Conservation (phyloP, 1,140 invertebrate genomes). For the Zaprionus camerounensis region DNA sequence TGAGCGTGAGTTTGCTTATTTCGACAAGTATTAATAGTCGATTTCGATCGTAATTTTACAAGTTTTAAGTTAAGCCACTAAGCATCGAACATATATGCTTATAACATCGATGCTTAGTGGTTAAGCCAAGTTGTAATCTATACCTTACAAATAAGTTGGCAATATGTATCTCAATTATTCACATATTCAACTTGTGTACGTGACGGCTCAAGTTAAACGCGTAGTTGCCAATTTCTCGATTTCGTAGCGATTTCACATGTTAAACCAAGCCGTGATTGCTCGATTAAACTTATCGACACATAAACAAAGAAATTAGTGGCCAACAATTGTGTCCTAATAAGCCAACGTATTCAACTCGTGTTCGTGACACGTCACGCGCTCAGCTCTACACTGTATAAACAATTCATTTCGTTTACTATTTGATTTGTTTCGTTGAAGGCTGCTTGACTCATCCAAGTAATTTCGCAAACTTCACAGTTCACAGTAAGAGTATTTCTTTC, state of each 20-base stretch:
- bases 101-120: too few species aligned
- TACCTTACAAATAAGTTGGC: background rate
- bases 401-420: constrained; percentile 16
- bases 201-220: background rate
- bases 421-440: constrained; percentile 30
- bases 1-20: background rate
- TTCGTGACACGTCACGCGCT: constrained; percentile 1
- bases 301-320: background rate
- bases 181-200: background rate
- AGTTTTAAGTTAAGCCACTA: background rate
- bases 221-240: background rate
- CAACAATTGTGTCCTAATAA: background rate
- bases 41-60: background rate
- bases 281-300: too few species aligned
- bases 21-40: background rate
- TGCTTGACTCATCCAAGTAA: constrained; percentile 32
- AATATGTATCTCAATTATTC: background rate
- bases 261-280: too few species aligned
- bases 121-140: background rate
- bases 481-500: constrained; percentile 2
- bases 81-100: too few species aligned
- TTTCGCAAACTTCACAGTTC: constrained; percentile 16
- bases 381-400: constrained; percentile 11
- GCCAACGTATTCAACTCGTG: background rate
- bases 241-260: too few species aligned